These are phyloP conservation scores for Propithecus deckenii DNA, from an alignment of 2,797 vertebrate genomes.

Conservation along the genomic window DNA sequence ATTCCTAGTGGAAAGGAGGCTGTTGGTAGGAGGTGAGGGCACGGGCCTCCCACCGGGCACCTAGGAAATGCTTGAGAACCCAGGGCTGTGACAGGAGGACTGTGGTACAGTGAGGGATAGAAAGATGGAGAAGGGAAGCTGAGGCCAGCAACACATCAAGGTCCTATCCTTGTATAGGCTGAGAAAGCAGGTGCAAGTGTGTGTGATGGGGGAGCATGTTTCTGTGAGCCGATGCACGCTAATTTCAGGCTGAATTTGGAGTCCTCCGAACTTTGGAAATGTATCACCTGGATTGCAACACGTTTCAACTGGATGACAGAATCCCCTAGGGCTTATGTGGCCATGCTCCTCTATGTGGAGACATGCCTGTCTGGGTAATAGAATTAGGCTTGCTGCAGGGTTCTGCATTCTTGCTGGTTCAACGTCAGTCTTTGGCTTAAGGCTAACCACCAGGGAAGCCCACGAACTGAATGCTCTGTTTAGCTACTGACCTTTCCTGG, in stretches of 20 bases:
- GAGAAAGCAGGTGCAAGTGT: background rate
- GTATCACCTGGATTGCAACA: background rate
- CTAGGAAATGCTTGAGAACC: background rate
- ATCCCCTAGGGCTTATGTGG: background rate
- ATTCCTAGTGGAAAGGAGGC: conserved; percentile 2
- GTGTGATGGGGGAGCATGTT: background rate
- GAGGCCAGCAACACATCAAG: background rate
- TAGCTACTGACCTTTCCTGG: background rate
- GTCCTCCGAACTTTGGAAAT: background rate
- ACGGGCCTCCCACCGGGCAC: background rate
- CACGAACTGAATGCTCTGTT: background rate
- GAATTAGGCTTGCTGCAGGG: background rate
- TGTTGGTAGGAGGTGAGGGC: background rate
- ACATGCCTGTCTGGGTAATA: background rate
- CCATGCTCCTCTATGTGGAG: background rate
- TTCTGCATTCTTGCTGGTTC: background rate
- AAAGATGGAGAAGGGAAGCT: background rate
- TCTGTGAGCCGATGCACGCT: background rate
- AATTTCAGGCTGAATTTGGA: background rate
- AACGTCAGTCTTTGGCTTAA: background rate
- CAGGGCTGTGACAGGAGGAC: background rate
- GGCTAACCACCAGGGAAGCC: background rate
- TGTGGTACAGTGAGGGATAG: background rate
- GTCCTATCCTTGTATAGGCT: background rate
- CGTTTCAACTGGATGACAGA: background rate